A percentile compares a stretch with the other conserved stretches of the same genome.
Evolutionary conservation across 1,140 invertebrate genomes (phyloP).

Genomic region (Drosophila teissieri): DNA sequence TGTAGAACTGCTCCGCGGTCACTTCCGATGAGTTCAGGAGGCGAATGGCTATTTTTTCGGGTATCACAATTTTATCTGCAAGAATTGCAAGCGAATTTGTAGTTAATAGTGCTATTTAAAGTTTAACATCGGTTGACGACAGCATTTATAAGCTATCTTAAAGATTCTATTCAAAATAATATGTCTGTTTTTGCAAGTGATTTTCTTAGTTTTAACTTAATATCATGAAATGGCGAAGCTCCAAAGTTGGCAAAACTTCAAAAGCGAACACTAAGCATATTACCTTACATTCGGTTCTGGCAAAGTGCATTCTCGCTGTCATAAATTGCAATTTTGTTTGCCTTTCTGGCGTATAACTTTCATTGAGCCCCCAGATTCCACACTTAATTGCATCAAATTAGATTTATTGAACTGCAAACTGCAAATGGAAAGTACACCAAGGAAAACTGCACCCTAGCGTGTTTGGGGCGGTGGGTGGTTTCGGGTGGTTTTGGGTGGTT

Average conservation of each 20-base stretch:
- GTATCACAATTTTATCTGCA: slow-evolving; percentile 84
- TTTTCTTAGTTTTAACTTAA: not conserved
- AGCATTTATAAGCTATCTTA: too few relatives aligned
- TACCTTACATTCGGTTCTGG: not conserved
- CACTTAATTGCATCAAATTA: slow-evolving; percentile 51
- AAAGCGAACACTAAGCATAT: slow-evolving; percentile 2
- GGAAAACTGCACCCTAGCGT: slow-evolving; percentile 25
- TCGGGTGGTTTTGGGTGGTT: not conserved
- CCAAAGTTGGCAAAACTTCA: not conserved
- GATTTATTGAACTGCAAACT: slow-evolving; percentile 73
- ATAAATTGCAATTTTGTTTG: slow-evolving; percentile 29
- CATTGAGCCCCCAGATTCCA: slow-evolving; percentile 28
- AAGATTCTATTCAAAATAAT: too few relatives aligned
- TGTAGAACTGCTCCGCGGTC: slow-evolving; percentile 83
- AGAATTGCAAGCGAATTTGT: slow-evolving; percentile 4
- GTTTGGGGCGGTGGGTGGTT: slow-evolving; percentile 19
- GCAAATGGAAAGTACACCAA: slow-evolving; percentile 34
- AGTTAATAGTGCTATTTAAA: too few relatives aligned
- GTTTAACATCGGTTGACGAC: too few relatives aligned
- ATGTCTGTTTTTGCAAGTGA: not conserved
- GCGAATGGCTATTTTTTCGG: slow-evolving; percentile 83
- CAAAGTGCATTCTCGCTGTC: slow-evolving; percentile 3
- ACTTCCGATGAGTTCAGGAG: slow-evolving; percentile 83
- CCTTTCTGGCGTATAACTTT: slow-evolving; percentile 28
- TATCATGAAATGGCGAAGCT: not conserved